A percentile compares a stretch with the other conserved stretches of the same genome.
Evolutionary conservation across 1,140 invertebrate genomes (phyloP).

Genomic region (Drosophila teissieri): DNA sequence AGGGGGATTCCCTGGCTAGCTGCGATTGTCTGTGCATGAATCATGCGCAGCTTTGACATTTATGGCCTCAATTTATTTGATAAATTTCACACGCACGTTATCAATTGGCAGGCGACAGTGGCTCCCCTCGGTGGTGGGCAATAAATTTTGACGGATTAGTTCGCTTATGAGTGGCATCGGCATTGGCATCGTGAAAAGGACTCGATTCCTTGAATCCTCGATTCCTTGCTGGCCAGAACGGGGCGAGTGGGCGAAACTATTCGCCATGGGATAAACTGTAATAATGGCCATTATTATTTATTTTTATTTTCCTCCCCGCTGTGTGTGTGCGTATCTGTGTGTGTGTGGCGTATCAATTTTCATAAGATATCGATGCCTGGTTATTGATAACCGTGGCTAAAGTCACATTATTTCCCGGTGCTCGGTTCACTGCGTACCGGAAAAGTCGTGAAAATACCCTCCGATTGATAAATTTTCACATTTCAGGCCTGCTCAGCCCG

Average conservation of each 20-base stretch:
- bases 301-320: slow-evolving; percentile 61
- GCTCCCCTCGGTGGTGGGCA: slow-evolving; percentile 60
- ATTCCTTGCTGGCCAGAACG: slow-evolving; percentile 13
- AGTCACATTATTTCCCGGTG: slow-evolving; percentile 70
- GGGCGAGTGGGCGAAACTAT: slow-evolving; percentile 54
- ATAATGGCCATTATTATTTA: slow-evolving; percentile 81
- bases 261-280: slow-evolving; percentile 73
- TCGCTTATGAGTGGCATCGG: slow-evolving; percentile 74
- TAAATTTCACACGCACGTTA: slow-evolving; percentile 83
- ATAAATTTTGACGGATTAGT: slow-evolving; percentile 83
- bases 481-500: slow-evolving; percentile 51
- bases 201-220: not conserved
- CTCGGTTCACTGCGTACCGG: slow-evolving; percentile 20
- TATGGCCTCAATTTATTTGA: slow-evolving; percentile 83
- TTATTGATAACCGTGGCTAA: slow-evolving; percentile 80
- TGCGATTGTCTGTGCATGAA: slow-evolving; percentile 58
- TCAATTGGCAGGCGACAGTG: slow-evolving; percentile 66
- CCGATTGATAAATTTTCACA: slow-evolving; percentile 65
- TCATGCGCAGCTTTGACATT: slow-evolving; percentile 79
- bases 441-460: slow-evolving; percentile 16
- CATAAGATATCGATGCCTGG: slow-evolving; percentile 80
- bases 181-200: slow-evolving; percentile 56
- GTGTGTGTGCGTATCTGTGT: slow-evolving; percentile 34
- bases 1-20: slow-evolving; percentile 21
- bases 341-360: slow-evolving; percentile 74